A percentile compares a stretch with the other conserved stretches of the same genome.
Conservation (phyloP, 2,113 vertebrate genomes). For the Lasiurus borealis region DNA sequence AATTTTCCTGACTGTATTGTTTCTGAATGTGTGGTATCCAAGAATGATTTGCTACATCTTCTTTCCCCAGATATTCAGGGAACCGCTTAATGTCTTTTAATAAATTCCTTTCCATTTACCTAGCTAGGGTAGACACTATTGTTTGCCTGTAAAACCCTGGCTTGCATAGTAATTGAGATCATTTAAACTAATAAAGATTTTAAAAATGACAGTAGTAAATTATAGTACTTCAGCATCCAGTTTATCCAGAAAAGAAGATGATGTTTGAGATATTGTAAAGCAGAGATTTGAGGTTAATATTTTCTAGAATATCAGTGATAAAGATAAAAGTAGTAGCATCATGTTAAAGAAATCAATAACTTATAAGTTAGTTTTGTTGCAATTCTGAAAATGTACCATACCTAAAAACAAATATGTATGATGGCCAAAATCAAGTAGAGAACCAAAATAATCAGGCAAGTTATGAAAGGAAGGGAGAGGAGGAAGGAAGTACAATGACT, state of each 20-base stretch:
- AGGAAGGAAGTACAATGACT: conserved; percentile 30
- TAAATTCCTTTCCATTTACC: neutral
- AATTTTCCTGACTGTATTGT: conserved; percentile 27
- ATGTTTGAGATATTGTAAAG: conserved; percentile 16
- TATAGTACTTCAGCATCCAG: neutral
- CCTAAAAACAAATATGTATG: neutral
- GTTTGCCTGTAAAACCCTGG: conserved; percentile 5
- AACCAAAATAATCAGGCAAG: conserved; percentile 37
- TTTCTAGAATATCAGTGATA: conserved; percentile 40
- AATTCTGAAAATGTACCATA: conserved; percentile 33
- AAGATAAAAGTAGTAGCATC: conserved; percentile 51
- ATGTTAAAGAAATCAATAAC: conserved; percentile 4
- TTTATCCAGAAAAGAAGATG: conserved; percentile 30
- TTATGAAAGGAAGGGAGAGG: neutral
- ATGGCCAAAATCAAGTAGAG: conserved; percentile 29
- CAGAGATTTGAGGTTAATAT: neutral
- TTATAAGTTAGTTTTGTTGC: conserved; percentile 34
- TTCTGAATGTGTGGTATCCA: neutral
- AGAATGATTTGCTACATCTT: neutral
- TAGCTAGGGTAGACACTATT: neutral
- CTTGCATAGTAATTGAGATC: conserved; percentile 35
- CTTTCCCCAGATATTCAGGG: neutral
- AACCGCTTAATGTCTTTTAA: conserved; percentile 19
- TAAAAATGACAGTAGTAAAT: neutral
- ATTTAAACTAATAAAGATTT: conserved; percentile 34